Evolutionary conservation across 2,113 vertebrate species (phyloP).

Genomic region (Bombycilla garrulus): DNA sequence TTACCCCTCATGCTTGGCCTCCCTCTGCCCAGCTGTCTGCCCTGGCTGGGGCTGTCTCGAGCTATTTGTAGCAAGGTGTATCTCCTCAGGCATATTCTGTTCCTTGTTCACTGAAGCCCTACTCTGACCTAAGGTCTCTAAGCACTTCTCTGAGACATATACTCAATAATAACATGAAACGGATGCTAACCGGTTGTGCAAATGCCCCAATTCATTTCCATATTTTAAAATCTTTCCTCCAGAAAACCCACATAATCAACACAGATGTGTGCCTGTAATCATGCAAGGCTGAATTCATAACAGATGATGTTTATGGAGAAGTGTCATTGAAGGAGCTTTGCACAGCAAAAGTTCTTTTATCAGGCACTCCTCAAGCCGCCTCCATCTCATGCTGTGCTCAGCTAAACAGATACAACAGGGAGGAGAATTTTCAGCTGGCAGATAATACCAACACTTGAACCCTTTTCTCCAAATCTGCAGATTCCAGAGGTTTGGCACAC

Average conservation of each 20-base stretch:
- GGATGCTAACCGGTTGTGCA: not conserved
- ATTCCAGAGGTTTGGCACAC: not conserved
- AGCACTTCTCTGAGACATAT: not conserved
- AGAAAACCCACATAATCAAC: slow-evolving; percentile 21
- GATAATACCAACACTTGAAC: not conserved
- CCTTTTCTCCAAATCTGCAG: not conserved
- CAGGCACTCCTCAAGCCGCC: not conserved
- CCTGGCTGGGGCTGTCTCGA: not conserved
- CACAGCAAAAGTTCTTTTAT: not conserved
- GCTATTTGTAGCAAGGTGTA: not conserved
- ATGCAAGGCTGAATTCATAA: slow-evolving; percentile 23
- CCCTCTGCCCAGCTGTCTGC: not conserved
- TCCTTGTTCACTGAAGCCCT: not conserved
- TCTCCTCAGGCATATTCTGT: not conserved
- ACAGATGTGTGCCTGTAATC: not conserved
- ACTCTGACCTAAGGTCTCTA: not conserved
- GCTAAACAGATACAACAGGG: not conserved
- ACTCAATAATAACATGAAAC: not conserved
- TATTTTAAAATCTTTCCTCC: not conserved
- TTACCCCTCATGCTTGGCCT: not conserved
- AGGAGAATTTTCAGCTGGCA: not conserved
- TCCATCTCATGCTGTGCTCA: not conserved
- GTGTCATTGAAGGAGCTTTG: not conserved
- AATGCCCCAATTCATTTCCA: slow-evolving; percentile 3
- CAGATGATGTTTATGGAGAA: slow-evolving; percentile 21